Evolutionary conservation across 2,113 vertebrate genomes (phyloP).

Genomic region (Cottus gobio): DNA sequence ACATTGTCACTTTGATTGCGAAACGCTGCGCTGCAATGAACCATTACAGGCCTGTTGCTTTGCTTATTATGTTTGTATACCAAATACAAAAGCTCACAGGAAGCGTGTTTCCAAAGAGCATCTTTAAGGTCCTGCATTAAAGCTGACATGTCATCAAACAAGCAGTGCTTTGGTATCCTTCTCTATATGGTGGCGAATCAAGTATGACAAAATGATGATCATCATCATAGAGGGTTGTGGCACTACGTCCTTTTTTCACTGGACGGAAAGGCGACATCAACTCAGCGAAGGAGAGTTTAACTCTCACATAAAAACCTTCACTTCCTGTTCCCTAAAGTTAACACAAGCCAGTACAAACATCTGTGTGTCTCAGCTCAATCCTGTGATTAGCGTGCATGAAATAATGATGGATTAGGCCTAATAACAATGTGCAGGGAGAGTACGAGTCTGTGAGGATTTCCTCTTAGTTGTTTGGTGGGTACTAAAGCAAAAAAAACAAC

Average conservation of each 20-base stretch:
- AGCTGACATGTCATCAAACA: background rate
- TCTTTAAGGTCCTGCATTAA: too few species aligned
- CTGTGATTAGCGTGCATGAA: constrained; percentile 33
- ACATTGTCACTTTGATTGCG: too few species aligned
- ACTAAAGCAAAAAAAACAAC: background rate
- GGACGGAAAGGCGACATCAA: background rate
- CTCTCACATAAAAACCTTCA: constrained; percentile 6
- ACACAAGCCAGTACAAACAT: constrained; percentile 19
- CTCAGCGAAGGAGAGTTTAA: background rate
- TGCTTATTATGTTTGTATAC: background rate
- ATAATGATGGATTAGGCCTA: constrained; percentile 30
- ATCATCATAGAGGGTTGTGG: background rate
- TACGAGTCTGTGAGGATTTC: constrained; percentile 3
- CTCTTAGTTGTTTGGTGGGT: background rate
- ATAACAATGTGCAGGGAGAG: constrained; percentile 10
- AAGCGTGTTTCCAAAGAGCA: background rate
- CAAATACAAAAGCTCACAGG: background rate
- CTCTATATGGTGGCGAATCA: background rate
- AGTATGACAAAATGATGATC: background rate
- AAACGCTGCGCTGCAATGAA: too few species aligned
- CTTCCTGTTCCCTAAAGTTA: constrained; percentile 25
- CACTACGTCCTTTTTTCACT: background rate
- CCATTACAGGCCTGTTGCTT: background rate
- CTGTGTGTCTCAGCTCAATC: constrained; percentile 12
- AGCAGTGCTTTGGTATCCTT: background rate